Conservation (phyloP, 2,113 vertebrate genomes). For the Ranitomeya variabilis region DNA sequence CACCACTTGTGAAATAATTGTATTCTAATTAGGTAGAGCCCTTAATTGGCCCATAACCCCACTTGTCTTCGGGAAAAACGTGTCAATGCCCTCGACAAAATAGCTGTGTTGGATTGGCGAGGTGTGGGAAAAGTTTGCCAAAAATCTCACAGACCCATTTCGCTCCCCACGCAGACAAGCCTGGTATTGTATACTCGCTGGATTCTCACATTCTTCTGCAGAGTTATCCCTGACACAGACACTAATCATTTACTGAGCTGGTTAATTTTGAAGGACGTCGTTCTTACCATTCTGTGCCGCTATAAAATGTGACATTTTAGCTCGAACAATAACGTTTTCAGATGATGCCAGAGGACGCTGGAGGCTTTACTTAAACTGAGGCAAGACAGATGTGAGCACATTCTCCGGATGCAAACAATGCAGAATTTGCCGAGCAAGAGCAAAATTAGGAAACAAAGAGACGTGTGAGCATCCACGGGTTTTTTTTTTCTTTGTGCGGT, state of each 20-base stretch:
- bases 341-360: constrained; percentile 35
- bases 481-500: neutral
- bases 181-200: constrained; percentile 22
- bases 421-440: constrained; percentile 23
- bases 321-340: constrained; percentile 52
- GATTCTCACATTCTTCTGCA: constrained; percentile 37
- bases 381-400: constrained; percentile 46
- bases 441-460: neutral
- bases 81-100: constrained; percentile 12
- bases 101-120: constrained; percentile 41
- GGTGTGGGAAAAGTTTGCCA: constrained; percentile 42
- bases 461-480: neutral
- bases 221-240: constrained; percentile 34
- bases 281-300: constrained; percentile 18
- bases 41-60: neutral
- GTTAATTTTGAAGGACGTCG: constrained; percentile 1
- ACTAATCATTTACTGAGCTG: constrained; percentile 27
- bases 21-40: constrained; percentile 13
- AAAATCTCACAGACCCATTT: constrained; percentile 52
- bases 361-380: constrained; percentile 40
- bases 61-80: constrained; percentile 28
- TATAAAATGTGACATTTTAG: constrained; percentile 54
- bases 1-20: neutral
- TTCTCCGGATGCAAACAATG: neutral
- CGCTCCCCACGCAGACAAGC: constrained; percentile 53